Base-by-base conservation (phyloP, 1,140 invertebrate genomes). In the Diachasmimorpha longicaudata region DNA sequence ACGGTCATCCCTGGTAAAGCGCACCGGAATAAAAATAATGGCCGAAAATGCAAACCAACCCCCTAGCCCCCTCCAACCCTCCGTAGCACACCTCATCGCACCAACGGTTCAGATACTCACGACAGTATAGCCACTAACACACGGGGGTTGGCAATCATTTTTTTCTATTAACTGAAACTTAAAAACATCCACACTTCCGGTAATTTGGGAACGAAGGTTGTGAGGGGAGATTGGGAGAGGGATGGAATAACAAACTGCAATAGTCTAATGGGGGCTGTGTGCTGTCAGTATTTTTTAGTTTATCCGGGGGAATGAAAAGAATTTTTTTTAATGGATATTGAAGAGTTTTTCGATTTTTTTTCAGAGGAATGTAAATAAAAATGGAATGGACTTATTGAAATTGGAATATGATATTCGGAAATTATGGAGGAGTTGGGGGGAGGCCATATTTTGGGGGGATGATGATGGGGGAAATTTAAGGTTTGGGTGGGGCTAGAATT, bases 11-110 rank as follows among this genome's bases (percentile, higher is more conserved):
- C 81, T 80, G 79, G 82, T 83, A 85, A 85, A 85, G 83, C 81
- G 83, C 82, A 85, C 82, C 80, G 84, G 83, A 85, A 85, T 85
- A 85, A 85, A 85, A 85, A 85, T 85, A 85, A 85, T 85, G 83
- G 83, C 82, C 84, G 78, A 79, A 84, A 85, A 85, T 85, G 83
- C 81, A 82, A 81, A 79, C 78, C 81, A 72, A 78, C 52, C 74
- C 46, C 73, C 42, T 4, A 4, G 44, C 23, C 66, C 44, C 66
- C 16, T 16, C 19, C n/a, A 16, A 4, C 69, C 19, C 37, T 44
- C 75, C 19, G 16, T 13, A 70, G 5, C 58, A 21, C 46, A 66
- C 42, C 67, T 77, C 66, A 36, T 39, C 16, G 55, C 19, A 13
- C 68, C 68, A 70, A 75, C 48, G 16, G 19, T 52, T 46, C 66